Percentiles rank a stretch among this genome's conserved stretches.
Evolutionary conservation across 2,888 invertebrate species (phyloP).

Genomic region (Eulithis testata): DNA sequence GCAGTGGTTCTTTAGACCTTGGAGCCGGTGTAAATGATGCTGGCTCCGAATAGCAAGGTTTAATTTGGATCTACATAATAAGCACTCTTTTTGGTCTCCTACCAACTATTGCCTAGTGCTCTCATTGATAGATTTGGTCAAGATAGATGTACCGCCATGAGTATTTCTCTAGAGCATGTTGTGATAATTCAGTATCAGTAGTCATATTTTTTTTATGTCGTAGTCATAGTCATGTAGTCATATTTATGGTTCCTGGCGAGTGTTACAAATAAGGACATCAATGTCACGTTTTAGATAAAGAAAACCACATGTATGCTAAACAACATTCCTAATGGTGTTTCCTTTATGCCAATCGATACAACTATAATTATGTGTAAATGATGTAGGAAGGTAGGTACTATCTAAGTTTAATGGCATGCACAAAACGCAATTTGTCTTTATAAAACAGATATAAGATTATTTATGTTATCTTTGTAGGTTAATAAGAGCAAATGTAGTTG

Average conservation of each 20-base stretch:
- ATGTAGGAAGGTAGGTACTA: background rate
- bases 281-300: constrained; percentile 35
- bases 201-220: too few species aligned
- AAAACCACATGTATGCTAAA: constrained; percentile 30
- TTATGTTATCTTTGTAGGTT: too few species aligned
- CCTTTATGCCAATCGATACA: constrained; percentile 16
- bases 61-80: constrained; percentile 25
- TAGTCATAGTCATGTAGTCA: too few species aligned
- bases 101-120: constrained; percentile 1
- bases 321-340: constrained; percentile 32
- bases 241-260: constrained; percentile 3
- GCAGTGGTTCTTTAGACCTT: constrained; percentile 38
- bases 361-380: background rate
- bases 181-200: too few species aligned
- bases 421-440: background rate
- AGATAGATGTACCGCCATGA: background rate
- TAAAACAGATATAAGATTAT: too few species aligned
- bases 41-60: constrained; percentile 28
- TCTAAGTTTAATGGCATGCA: too few species aligned
- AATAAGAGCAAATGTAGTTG: too few species aligned
- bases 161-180: too few species aligned
- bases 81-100: too few species aligned
- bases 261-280: constrained; percentile 31
- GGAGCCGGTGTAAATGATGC: constrained; percentile 40
- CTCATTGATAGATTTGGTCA: constrained; percentile 7